Conservation (phyloP, 2,797 vertebrate species). For the Limnodromus scolopaceus region DNA sequence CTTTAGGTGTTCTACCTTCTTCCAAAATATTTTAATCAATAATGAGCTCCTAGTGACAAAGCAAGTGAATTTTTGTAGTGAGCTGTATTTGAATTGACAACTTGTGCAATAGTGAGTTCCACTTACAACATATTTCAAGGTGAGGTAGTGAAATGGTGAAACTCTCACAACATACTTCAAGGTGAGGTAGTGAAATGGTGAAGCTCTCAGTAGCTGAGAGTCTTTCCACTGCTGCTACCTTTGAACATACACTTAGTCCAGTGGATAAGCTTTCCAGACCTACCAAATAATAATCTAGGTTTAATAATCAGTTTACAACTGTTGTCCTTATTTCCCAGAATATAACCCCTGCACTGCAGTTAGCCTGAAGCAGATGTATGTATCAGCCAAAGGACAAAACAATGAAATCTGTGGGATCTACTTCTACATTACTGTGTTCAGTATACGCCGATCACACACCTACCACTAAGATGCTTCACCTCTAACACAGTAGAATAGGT, state of each 20-base stretch:
- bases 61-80: not conserved
- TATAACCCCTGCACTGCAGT: accelerated
- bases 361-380: not conserved
- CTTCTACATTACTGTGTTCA: accelerated
- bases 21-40: not conserved
- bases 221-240: not conserved
- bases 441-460: accelerated
- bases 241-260: not conserved
- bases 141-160: not conserved
- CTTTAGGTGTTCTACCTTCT: not conserved
- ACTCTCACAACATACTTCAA: not conserved
- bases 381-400: not conserved
- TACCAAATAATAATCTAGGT: not conserved
- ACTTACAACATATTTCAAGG: not conserved
- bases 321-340: not conserved
- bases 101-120: not conserved
- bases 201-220: not conserved
- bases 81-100: not conserved
- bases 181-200: not conserved
- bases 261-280: not conserved
- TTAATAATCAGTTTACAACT: not conserved
- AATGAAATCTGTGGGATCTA: not conserved
- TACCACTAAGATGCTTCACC: not conserved
- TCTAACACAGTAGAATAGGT: not conserved
- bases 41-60: not conserved